phyloP scores from a whole-genome alignment of 1,140 invertebrate genomes.

The Tetranychus urticae region DNA sequence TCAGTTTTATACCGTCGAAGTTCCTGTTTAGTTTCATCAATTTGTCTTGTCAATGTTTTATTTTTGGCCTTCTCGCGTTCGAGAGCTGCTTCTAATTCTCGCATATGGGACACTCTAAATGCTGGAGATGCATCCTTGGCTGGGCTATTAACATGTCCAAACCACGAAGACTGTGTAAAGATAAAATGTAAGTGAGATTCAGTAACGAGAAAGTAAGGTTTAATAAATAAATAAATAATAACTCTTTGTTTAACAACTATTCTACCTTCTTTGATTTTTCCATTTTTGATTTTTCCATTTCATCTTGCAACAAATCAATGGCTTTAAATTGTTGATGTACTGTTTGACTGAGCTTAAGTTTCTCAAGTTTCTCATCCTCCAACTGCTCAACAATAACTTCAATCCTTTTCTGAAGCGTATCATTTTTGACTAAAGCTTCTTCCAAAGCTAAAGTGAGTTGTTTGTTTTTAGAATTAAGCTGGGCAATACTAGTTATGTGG shows the following conservation, averaged over 20 bases:
- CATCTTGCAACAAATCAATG: not conserved
- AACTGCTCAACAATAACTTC: not conserved
- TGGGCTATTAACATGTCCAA: not conserved
- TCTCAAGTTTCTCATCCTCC: not conserved
- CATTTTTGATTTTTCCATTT: not conserved
- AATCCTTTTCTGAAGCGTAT: not conserved
- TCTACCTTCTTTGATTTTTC: not conserved
- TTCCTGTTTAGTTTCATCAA: not conserved
- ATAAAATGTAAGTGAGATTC: not conserved
- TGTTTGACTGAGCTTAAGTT: not conserved
- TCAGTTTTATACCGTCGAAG: not conserved
- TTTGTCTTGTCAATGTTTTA: not conserved
- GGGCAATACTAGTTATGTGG: not conserved
- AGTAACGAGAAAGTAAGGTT: not conserved
- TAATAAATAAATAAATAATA: not conserved
- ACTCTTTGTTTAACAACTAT: not conserved
- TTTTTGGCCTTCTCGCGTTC: not conserved
- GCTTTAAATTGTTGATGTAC: not conserved
- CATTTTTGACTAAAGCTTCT: not conserved
- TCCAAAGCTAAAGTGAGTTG: not conserved
- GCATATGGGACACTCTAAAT: not conserved
- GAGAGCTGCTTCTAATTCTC: not conserved
- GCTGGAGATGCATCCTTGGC: too few relatives aligned
- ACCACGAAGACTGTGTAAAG: not conserved
- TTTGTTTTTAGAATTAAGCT: not conserved